phyloP scores from a whole-genome alignment of 2,888 invertebrate species.

The Phymatocera aterrima region DNA sequence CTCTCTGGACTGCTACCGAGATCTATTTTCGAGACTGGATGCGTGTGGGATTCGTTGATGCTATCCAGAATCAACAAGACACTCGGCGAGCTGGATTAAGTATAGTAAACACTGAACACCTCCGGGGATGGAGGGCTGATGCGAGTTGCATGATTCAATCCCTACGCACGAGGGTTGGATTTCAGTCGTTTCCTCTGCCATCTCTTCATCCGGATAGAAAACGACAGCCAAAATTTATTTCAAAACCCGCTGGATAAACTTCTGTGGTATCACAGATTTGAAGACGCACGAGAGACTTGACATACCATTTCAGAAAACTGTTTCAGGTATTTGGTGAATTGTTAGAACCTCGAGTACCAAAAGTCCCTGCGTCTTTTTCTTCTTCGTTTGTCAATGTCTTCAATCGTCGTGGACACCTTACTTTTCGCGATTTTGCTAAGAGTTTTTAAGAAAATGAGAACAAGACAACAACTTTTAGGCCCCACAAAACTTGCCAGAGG shows the following conservation, averaged over 20 bases:
- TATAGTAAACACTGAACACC: constrained; percentile 42
- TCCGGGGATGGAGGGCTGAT: constrained; percentile 12
- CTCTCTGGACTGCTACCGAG: not conserved
- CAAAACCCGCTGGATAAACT: not conserved
- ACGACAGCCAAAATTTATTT: constrained; percentile 17
- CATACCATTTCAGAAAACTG: too few relatives aligned
- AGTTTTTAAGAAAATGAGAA: too few relatives aligned
- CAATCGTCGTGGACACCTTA: too few relatives aligned
- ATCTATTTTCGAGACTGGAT: constrained; percentile 26
- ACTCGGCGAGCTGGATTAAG: constrained; percentile 32
- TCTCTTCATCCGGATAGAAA: not conserved
- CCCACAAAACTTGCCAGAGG: too few relatives aligned
- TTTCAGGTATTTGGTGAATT: too few relatives aligned
- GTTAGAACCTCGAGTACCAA: too few relatives aligned
- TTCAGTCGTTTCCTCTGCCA: not conserved
- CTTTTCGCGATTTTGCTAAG: too few relatives aligned
- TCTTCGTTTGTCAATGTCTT: too few relatives aligned
- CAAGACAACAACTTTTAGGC: too few relatives aligned
- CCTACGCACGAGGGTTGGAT: constrained; percentile 29
- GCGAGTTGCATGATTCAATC: constrained; percentile 29
- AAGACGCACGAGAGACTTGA: too few relatives aligned
- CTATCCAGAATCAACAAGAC: constrained; percentile 32
- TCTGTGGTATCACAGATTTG: not conserved
- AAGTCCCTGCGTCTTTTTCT: too few relatives aligned
- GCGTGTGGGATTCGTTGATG: not conserved